Conservation (phyloP, 1,140 invertebrate species). For the Hylaeus anthracinus region DNA sequence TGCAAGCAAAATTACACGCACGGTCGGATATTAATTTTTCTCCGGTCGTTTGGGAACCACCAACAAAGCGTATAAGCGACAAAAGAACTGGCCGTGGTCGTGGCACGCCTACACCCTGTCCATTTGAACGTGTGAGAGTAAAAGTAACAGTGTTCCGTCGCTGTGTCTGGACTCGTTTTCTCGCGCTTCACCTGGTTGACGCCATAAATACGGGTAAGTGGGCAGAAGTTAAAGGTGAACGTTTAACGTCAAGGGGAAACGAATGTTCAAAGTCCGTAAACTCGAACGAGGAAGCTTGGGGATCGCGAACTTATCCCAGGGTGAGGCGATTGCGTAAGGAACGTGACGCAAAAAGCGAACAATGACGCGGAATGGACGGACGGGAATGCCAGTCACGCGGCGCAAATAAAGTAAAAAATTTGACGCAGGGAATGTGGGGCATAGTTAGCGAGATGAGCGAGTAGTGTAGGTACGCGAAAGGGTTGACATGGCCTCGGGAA, state of each 20-base stretch:
- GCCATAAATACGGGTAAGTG: neutral
- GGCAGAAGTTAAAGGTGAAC: conserved; percentile 21
- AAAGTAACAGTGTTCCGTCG: neutral
- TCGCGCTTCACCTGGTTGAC: neutral
- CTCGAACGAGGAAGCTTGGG: too few species aligned
- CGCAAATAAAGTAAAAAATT: too few species aligned
- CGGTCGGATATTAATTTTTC: neutral
- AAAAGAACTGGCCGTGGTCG: neutral
- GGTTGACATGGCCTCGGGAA: too few species aligned
- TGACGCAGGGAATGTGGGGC: too few species aligned
- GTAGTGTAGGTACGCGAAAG: too few species aligned
- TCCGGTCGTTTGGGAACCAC: neutral
- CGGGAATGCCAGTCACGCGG: too few species aligned
- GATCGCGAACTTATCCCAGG: too few species aligned
- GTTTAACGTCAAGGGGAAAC: conserved; percentile 9
- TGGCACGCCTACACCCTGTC: neutral
- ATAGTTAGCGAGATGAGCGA: too few species aligned
- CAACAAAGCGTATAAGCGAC: neutral
- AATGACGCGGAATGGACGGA: too few species aligned
- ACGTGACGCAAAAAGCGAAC: too few species aligned
- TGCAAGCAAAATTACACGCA: conserved; percentile 1
- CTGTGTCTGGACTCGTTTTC: neutral
- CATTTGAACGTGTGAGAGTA: neutral
- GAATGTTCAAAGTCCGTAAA: conserved; percentile 4
- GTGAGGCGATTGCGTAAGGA: too few species aligned